Evolutionary conservation across 2,113 vertebrate species (phyloP).

Genomic region (Accipiter cooperii): DNA sequence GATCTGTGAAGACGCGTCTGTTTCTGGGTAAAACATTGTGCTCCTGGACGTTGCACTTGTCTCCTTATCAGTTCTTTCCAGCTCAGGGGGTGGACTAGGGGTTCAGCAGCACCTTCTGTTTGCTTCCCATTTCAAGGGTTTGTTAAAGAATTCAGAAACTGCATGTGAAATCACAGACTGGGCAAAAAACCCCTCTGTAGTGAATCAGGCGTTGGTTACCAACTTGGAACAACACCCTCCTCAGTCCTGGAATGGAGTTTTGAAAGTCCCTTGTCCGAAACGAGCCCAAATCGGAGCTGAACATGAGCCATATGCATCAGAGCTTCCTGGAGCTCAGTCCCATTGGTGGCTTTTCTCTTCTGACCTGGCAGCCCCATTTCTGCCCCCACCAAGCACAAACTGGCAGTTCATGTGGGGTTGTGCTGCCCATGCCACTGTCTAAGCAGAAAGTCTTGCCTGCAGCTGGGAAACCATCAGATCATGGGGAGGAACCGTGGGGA

Average conservation of each 20-base stretch:
- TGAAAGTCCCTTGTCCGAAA: background rate
- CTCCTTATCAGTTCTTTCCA: background rate
- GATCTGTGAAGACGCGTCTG: rapidly evolving
- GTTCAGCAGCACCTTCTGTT: background rate
- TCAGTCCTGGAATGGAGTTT: background rate
- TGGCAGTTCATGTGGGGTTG: too few relatives aligned
- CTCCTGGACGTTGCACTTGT: background rate
- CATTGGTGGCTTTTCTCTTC: background rate
- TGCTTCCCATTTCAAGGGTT: background rate
- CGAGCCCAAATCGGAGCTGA: background rate
- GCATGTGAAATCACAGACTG: background rate
- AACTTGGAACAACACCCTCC: background rate
- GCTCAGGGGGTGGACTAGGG: rapidly evolving
- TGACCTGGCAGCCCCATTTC: background rate
- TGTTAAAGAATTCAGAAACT: background rate
- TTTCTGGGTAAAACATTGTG: background rate
- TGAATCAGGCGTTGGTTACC: background rate
- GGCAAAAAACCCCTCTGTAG: background rate
- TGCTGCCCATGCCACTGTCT: background rate
- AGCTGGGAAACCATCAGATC: background rate
- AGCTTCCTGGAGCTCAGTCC: background rate
- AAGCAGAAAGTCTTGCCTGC: background rate
- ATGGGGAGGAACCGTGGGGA: background rate
- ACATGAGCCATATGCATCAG: background rate
- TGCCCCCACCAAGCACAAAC: background rate